Conservation (phyloP, 2,888 invertebrate species). For the Spilarctia lutea region DNA sequence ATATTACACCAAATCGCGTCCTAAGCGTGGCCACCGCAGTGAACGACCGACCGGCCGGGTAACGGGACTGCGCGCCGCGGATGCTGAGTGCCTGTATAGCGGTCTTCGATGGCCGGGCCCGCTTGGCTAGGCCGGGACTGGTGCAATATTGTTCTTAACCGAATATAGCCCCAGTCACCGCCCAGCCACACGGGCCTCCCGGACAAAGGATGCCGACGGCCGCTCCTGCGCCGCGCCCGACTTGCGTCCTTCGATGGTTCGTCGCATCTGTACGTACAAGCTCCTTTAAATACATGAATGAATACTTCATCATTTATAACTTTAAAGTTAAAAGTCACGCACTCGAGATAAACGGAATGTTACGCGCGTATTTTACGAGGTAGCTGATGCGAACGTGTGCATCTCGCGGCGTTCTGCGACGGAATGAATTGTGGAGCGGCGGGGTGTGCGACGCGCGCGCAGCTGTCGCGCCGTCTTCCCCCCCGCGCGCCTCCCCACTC, state of each 20-base stretch:
- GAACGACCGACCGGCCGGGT: slow-evolving; percentile 82
- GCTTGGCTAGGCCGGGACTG: slow-evolving; percentile 87
- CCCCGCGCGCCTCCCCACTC: slow-evolving; percentile 59
- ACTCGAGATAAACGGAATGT: slow-evolving; percentile 67
- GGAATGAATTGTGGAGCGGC: slow-evolving; percentile 73
- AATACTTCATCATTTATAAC: slow-evolving; percentile 55
- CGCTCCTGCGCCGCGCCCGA: slow-evolving; percentile 72
- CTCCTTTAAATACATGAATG: slow-evolving; percentile 52
- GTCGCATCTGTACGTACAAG: slow-evolving; percentile 41
- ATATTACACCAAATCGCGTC: slow-evolving; percentile 85
- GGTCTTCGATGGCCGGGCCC: slow-evolving; percentile 81
- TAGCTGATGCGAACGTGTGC: slow-evolving; percentile 54
- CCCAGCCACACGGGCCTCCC: slow-evolving; percentile 84
- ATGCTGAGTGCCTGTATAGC: slow-evolving; percentile 81
- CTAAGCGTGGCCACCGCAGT: slow-evolving; percentile 85
- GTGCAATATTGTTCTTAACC: slow-evolving; percentile 84
- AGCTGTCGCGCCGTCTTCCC: slow-evolving; percentile 78
- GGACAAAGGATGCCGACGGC: slow-evolving; percentile 74
- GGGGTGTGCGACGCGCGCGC: slow-evolving; percentile 79
- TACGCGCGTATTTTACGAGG: slow-evolving; percentile 68
- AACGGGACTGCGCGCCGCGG: slow-evolving; percentile 84
- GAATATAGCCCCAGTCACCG: slow-evolving; percentile 86
- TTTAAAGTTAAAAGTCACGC: slow-evolving; percentile 64
- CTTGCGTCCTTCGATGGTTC: slow-evolving; percentile 53
- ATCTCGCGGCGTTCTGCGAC: slow-evolving; percentile 66